These are phyloP conservation scores for Amiota communis DNA, from an alignment of 2,888 invertebrate genomes.

Conservation along the genomic window DNA sequence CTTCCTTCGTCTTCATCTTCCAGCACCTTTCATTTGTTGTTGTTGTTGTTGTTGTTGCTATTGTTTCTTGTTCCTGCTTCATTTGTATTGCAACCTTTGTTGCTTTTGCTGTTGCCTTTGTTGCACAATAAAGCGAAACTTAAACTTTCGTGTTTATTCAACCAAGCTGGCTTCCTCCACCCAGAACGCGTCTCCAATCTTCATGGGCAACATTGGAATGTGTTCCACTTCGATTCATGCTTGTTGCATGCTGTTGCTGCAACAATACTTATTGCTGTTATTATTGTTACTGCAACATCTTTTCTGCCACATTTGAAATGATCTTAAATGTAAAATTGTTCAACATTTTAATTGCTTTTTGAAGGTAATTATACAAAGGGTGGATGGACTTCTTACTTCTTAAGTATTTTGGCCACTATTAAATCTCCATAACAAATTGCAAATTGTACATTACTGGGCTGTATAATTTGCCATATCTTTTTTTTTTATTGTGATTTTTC, in stretches of 20 bases:
- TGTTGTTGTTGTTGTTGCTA: background rate
- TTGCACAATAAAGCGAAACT: background rate
- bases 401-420: no score
- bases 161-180: no score
- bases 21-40: background rate
- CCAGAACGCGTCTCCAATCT: no score
- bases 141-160: background rate
- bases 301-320: slow-evolving; percentile 13
- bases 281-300: background rate
- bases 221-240: background rate
- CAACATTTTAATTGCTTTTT: slow-evolving; percentile 25
- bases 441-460: no score
- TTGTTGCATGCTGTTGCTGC: background rate
- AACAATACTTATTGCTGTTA: background rate
- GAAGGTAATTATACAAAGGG: background rate
- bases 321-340: slow-evolving; percentile 14
- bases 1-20: background rate
- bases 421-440: no score
- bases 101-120: background rate
- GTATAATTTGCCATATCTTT: background rate
- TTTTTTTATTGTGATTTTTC: slow-evolving; percentile 19
- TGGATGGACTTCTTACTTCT: no score
- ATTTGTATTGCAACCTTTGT: no score
- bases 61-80: background rate
- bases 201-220: no score